Evolutionary conservation across 2,888 invertebrate species (phyloP).

Genomic region (Hedychridium roseum): DNA sequence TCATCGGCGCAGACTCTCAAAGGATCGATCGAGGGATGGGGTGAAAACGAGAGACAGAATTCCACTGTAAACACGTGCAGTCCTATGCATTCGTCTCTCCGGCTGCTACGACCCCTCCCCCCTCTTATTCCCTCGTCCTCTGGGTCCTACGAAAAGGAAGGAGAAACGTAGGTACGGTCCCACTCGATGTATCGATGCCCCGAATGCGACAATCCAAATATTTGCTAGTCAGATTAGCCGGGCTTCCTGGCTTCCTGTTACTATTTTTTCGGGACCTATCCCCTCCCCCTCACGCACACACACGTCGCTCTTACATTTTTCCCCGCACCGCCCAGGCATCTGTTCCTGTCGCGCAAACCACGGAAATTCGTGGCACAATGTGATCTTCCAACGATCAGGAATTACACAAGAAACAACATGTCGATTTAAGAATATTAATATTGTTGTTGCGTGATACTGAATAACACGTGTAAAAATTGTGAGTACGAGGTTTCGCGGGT

Average conservation of each 20-base stretch:
- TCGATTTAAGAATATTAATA: no score
- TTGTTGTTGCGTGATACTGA: no score
- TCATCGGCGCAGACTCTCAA: conserved; percentile 25
- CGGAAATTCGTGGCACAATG: conserved; percentile 2
- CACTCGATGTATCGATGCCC: conserved; percentile 58
- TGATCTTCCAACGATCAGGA: no score
- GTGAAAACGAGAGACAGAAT: conserved; percentile 35
- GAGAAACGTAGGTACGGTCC: conserved; percentile 26
- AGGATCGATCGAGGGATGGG: conserved; percentile 24
- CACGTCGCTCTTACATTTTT: conserved; percentile 12
- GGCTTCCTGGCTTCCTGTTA: conserved; percentile 46
- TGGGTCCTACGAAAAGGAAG: conserved; percentile 18
- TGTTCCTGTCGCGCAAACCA: conserved; percentile 20
- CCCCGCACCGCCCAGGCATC: conserved; percentile 26
- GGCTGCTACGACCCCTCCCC: conserved; percentile 5
- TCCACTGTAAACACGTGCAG: conserved; percentile 32
- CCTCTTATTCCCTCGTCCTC: conserved; percentile 19
- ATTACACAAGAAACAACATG: no score
- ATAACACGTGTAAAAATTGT: no score
- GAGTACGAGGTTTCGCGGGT: no score
- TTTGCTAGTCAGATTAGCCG: conserved; percentile 60
- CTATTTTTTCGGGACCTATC: conserved; percentile 27
- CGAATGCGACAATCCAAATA: conserved; percentile 63
- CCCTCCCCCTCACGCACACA: conserved; percentile 7
- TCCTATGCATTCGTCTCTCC: neutral